Evolutionary conservation across 2,113 vertebrate species (phyloP).

Genomic region (Triplophysa dalaica): DNA sequence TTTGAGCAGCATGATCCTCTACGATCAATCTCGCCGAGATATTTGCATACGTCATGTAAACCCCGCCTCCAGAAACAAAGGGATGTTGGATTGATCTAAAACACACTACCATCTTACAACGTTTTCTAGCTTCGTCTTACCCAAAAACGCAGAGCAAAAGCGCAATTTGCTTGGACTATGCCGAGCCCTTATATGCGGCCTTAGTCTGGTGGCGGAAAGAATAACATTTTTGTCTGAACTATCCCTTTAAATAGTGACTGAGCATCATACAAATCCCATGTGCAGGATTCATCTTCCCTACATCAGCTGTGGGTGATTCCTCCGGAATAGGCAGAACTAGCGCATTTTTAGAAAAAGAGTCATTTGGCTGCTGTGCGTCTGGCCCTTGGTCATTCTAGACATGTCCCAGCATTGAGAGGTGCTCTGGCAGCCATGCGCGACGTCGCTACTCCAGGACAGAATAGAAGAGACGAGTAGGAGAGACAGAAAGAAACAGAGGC

Average conservation of each 20-base stretch:
- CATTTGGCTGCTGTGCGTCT: background rate
- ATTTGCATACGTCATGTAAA: no score
- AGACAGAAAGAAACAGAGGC: conserved; percentile 17
- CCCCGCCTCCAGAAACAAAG: no score
- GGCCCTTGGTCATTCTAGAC: background rate
- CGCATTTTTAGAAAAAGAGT: background rate
- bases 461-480: background rate
- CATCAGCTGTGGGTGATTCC: background rate
- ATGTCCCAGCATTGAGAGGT: background rate
- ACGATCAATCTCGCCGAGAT: no score
- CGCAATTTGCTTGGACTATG: no score
- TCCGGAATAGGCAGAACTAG: background rate
- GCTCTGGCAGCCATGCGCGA: conserved; percentile 19
- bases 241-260: background rate
- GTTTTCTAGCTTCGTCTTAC: no score
- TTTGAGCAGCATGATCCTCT: no score
- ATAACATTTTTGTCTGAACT: background rate
- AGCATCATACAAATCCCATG: background rate
- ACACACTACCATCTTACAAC: no score
- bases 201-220: no score
- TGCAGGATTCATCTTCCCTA: background rate
- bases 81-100: no score
- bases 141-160: no score
- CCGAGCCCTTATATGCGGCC: no score
- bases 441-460: background rate